These are phyloP conservation scores for Pseudolaguvia tuberculata DNA, from an alignment of 2,113 vertebrate species.

Conservation along the genomic window DNA sequence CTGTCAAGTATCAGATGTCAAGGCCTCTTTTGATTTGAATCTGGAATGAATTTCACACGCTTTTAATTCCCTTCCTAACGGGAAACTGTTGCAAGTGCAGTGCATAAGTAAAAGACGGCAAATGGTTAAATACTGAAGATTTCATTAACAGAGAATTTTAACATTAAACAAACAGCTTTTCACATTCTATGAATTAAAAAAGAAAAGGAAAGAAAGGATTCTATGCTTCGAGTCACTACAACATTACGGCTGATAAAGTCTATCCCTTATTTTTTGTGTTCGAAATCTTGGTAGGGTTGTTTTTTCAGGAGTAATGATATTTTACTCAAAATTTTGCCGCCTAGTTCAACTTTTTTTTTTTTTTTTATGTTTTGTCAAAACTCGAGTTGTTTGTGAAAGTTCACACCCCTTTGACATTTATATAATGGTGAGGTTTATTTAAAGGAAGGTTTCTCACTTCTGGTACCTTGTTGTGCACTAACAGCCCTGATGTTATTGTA, in stretches of 20 bases:
- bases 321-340: no score
- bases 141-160: neutral
- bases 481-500: neutral
- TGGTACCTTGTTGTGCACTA: slow-evolving; percentile 1
- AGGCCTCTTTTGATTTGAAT: slow-evolving; percentile 30
- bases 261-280: neutral
- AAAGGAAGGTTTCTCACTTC: neutral
- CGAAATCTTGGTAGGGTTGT: no score
- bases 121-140: neutral
- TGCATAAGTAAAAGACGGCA: slow-evolving; percentile 19
- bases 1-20: slow-evolving; percentile 33
- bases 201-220: neutral
- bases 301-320: no score
- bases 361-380: no score
- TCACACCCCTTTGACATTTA: no score
- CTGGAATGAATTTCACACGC: slow-evolving; percentile 6
- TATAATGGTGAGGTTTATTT: no score
- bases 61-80: slow-evolving; percentile 10
- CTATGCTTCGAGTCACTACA: slow-evolving; percentile 9
- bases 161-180: neutral
- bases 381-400: no score
- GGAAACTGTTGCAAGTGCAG: neutral
- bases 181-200: neutral
- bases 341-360: no score
- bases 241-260: neutral